A percentile compares a stretch with the other conserved stretches of the same genome.
These are phyloP conservation scores for Sthenelais limicola DNA, from an alignment of 2,888 invertebrate genomes.

Conservation along the genomic window DNA sequence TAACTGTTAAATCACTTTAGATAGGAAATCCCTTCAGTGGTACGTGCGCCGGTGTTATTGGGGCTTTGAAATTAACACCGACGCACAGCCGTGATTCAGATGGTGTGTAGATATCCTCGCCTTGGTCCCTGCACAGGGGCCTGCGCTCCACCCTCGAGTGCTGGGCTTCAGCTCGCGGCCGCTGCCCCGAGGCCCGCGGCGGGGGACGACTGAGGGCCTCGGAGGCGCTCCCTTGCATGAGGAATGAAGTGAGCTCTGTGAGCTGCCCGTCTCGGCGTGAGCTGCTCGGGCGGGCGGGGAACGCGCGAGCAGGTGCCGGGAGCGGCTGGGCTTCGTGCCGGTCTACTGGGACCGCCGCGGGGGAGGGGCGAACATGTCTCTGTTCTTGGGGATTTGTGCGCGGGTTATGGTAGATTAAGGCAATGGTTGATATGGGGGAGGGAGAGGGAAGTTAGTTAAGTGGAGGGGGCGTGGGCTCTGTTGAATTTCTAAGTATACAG, in stretches of 20 bases:
- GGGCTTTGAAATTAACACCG: no score
- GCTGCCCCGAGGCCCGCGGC: not conserved
- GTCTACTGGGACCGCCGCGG: not conserved
- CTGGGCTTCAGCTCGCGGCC: not conserved
- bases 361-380: not conserved
- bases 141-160: not conserved
- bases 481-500: no score
- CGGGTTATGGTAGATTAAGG: conserved; percentile 1
- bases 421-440: no score
- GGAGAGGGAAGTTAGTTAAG: no score
- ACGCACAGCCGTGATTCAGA: no score
- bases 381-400: not conserved
- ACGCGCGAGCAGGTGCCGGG: not conserved
- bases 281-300: conserved; percentile 8
- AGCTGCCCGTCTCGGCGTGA: not conserved
- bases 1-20: no score
- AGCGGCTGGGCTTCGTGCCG: conserved; percentile 2
- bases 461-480: no score
- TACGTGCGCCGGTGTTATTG: no score
- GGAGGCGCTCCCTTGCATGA: conserved; percentile 20
- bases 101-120: no score
- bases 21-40: no score
- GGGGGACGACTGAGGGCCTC: conserved; percentile 10
- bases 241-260: conserved; percentile 4
- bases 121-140: not conserved